Base-by-base conservation (phyloP, 2,113 vertebrate species). In the Semicossyphus pulcher region DNA sequence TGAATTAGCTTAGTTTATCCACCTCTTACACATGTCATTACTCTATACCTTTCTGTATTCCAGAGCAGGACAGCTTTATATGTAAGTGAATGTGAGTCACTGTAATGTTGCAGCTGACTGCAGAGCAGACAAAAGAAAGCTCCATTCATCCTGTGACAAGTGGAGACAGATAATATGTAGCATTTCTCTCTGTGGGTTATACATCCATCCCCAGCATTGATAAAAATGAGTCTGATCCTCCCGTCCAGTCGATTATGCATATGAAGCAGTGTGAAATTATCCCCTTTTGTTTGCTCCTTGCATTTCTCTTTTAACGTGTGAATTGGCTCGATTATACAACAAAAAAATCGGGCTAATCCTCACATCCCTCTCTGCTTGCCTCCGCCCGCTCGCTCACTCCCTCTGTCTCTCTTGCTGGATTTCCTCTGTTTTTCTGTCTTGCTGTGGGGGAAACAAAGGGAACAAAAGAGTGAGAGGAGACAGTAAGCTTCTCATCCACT, bases 401-500 rank as follows among this genome's bases (percentile, higher is more conserved):
- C 80, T 62, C 84, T 78, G 59, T 83, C 83, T 83, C 79, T 72
- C 75, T 58, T 69, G 80, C 76, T 90, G 85, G 82, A 88, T 89
- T 86, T 86, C 88, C 84, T 88, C 83, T 90, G 86, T 88, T 87
- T 91, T 87, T 87, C 85, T 87, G 84, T 89, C 87, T 84, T 86
- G 83, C 89, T 87, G 87, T 60, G 81, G 74, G 78, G 84, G 81
- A 83, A 86, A 90, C 86, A 90, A 92, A 88, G 87, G 76, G 83
- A 92, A 88, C 87, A 90, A 89, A 90, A 89, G 90, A 85, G 45
- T 3, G 70, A 84, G 89, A 48, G 83, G 85, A 89, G 85, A 89
- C 87, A 88, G 87, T 91, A 89, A 91, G 87, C 88, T 89, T 70
- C 84, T 86, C 87, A 71, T 88, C 82, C 80, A 80, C 85, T 84